phyloP scores from a whole-genome alignment of 2,888 invertebrate species.

The Aelia acuminata region DNA sequence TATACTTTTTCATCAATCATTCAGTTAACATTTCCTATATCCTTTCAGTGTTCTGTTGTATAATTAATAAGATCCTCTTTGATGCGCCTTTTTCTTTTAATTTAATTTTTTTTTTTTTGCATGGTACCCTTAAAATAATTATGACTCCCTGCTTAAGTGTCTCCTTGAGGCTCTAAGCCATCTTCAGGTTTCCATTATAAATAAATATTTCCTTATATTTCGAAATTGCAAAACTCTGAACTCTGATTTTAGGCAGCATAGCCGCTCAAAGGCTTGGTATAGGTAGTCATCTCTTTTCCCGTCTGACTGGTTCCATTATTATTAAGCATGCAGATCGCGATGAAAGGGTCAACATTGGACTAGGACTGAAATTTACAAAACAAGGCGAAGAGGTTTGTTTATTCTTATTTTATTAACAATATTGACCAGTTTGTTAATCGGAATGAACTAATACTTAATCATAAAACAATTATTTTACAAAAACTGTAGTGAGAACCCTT shows the following conservation, averaged over 20 bases:
- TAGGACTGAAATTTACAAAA: constrained; percentile 92
- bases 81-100: too few relatives aligned
- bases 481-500: too few relatives aligned
- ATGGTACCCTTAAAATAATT: too few relatives aligned
- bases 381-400: constrained; percentile 76
- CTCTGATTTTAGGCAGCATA: constrained; percentile 69
- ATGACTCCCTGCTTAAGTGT: neutral
- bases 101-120: too few relatives aligned
- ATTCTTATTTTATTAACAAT: neutral
- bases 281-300: constrained; percentile 80
- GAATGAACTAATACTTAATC: too few relatives aligned
- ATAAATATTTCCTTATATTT: neutral
- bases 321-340: constrained; percentile 73
- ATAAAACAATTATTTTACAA: too few relatives aligned
- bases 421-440: neutral
- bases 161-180: neutral
- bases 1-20: too few relatives aligned
- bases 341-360: constrained; percentile 83
- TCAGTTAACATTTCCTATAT: too few relatives aligned
- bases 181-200: neutral
- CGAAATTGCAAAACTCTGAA: neutral
- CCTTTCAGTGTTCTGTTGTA: too few relatives aligned
- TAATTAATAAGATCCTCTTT: too few relatives aligned
- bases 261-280: constrained; percentile 78
- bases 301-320: constrained; percentile 88